A percentile compares a stretch with the other conserved stretches of the same genome.
Evolutionary conservation across 2,113 vertebrate species (phyloP).

Genomic region (Amphilophus citrinellus): DNA sequence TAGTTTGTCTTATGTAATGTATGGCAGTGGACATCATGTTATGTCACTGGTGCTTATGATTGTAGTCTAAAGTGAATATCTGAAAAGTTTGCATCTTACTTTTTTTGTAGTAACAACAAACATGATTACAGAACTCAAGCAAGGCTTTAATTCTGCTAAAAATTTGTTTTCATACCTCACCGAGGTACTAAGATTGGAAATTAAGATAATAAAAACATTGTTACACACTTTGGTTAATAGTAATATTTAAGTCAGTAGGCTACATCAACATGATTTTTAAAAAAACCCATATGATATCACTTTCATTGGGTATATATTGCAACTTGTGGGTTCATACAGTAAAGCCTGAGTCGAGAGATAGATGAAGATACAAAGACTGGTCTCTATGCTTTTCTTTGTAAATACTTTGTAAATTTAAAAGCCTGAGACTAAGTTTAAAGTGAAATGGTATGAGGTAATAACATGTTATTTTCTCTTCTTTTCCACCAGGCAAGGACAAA

Average conservation of each 20-base stretch:
- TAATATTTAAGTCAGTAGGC: not conserved
- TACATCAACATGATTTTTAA: not conserved
- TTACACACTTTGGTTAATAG: not conserved
- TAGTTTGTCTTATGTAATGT: not conserved
- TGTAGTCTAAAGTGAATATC: not conserved
- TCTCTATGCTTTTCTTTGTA: not conserved
- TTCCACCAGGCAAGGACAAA: not conserved
- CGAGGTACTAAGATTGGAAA: not conserved
- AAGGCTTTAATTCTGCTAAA: not conserved
- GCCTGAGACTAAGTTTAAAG: not conserved
- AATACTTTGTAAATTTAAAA: not conserved
- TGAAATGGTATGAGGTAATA: not conserved
- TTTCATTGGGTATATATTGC: not conserved
- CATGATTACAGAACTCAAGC: not conserved
- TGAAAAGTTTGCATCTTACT: not conserved
- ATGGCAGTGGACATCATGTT: not conserved
- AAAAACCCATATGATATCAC: not conserved
- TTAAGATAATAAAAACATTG: not conserved
- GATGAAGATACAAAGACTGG: not conserved
- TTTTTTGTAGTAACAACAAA: not conserved
- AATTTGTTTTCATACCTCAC: not conserved
- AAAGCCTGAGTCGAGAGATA: not conserved
- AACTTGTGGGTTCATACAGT: not conserved
- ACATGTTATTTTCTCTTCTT: not conserved
- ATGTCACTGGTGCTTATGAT: not conserved